Percentiles rank a stretch among this genome's conserved stretches.
Evolutionary conservation across 2,797 vertebrate species (phyloP).

Genomic region (Otus scops): DNA sequence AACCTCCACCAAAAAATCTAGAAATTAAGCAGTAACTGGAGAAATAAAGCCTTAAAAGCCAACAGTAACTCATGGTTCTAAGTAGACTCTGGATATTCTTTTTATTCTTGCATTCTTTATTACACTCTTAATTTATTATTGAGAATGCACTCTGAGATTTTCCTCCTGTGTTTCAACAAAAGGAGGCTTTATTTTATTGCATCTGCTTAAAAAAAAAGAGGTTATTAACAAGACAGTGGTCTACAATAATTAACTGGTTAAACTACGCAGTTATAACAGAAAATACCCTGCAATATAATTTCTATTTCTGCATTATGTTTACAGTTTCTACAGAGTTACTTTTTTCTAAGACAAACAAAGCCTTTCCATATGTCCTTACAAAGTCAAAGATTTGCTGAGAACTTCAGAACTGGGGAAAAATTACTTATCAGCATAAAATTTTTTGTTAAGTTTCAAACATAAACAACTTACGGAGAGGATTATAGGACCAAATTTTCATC

Average conservation of each 20-base stretch:
- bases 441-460: slow-evolving; percentile 39
- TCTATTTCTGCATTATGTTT: not conserved
- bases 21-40: not conserved
- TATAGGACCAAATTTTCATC: not conserved
- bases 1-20: not conserved
- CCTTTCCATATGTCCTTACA: not conserved
- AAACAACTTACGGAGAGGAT: not conserved
- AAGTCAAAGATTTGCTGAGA: slow-evolving; percentile 18
- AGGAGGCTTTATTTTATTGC: not conserved
- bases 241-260: not conserved
- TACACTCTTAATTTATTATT: not conserved
- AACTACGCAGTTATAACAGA: not conserved
- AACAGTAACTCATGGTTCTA: not conserved
- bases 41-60: not conserved
- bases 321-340: not conserved
- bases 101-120: not conserved
- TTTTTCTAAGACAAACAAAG: not conserved
- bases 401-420: not conserved
- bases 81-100: not conserved
- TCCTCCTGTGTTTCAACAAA: not conserved
- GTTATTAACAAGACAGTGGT: not conserved
- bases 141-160: not conserved
- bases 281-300: not conserved
- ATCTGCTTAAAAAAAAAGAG: not conserved
- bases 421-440: slow-evolving; percentile 29